Percentiles rank a stretch among this genome's conserved stretches.
These are phyloP conservation scores for Leucopsar rothschildi DNA, from an alignment of 2,113 vertebrate species.

Conservation along the genomic window DNA sequence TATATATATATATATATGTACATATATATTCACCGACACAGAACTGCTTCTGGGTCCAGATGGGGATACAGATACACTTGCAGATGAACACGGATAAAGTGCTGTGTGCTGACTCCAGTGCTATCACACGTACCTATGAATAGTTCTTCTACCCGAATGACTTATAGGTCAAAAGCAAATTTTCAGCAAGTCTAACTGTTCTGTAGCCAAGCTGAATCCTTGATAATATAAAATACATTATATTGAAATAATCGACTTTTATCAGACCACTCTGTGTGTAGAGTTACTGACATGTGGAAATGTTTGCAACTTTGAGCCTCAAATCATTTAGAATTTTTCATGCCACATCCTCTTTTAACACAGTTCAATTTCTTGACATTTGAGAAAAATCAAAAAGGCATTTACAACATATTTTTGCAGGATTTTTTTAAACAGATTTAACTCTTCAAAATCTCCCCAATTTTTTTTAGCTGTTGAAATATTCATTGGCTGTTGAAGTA, in stretches of 20 bases:
- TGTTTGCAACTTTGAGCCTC: neutral
- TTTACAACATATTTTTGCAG: neutral
- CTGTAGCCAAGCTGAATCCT: neutral
- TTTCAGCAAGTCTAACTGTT: neutral
- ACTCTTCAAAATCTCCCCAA: neutral
- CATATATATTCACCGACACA: neutral
- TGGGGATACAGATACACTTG: neutral
- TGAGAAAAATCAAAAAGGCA: neutral
- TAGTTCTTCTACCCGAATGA: neutral
- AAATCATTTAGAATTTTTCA: conserved; percentile 34
- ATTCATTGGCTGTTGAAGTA: neutral
- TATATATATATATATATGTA: neutral
- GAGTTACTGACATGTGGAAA: neutral
- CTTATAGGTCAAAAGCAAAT: neutral
- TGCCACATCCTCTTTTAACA: conserved; percentile 17
- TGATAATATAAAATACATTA: neutral
- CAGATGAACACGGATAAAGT: neutral
- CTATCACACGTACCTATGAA: neutral
- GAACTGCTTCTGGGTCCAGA: neutral
- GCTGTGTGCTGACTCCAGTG: fast-evolving
- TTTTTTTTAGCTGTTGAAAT: neutral
- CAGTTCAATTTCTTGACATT: neutral
- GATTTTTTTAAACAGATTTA: neutral
- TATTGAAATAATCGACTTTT: neutral
- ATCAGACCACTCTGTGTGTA: neutral